Conservation (phyloP, 2,797 vertebrate species). For the Buceros bicornis region DNA sequence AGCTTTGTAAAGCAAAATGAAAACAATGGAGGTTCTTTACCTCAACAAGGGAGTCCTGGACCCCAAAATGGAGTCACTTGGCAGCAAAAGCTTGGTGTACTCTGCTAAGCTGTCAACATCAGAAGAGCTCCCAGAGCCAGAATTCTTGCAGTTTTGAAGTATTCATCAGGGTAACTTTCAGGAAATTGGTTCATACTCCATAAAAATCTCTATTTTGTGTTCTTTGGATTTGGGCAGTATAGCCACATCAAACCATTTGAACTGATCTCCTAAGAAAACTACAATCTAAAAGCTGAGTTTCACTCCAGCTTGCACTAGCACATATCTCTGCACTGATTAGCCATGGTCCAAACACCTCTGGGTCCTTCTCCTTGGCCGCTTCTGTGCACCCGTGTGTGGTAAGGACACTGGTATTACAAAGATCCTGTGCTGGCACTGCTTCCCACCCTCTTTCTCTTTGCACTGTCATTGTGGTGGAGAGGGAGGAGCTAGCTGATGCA, state of each 20-base stretch:
- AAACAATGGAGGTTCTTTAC: background rate
- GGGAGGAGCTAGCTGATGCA: background rate
- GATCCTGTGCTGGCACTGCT: background rate
- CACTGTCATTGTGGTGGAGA: background rate
- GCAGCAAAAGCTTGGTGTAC: background rate
- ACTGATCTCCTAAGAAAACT: background rate
- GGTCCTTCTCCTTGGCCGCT: background rate
- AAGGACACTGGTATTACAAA: background rate
- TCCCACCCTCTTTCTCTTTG: background rate
- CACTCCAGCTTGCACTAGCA: background rate
- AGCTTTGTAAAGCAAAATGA: background rate
- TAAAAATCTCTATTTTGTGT: background rate
- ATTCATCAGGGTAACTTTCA: background rate
- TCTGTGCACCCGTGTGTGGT: rapidly evolving
- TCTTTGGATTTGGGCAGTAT: background rate
- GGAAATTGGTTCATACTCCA: background rate
- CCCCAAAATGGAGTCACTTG: background rate
- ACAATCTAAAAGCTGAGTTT: background rate
- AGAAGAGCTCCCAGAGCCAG: background rate
- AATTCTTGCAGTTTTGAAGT: background rate
- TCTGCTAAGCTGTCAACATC: background rate
- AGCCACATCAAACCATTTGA: background rate
- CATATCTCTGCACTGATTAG: background rate
- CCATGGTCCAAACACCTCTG: background rate
- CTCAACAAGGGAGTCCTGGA: background rate